Evolutionary conservation across 2,113 vertebrate genomes (phyloP).

Genomic region (Dipodomys merriami): DNA sequence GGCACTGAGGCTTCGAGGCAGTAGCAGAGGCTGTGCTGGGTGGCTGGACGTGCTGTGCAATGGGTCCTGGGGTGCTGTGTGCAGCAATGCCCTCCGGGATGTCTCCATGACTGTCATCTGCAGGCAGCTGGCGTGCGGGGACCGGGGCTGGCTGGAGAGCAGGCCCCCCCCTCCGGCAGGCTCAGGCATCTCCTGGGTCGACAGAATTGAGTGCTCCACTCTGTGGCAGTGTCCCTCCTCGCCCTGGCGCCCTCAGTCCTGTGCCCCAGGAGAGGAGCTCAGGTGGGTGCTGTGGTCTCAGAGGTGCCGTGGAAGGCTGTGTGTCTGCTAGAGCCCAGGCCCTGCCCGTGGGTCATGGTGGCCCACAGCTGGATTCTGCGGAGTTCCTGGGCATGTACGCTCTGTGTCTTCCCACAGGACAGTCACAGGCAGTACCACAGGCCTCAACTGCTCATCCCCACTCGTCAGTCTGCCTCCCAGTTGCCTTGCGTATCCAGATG

Average conservation of each 20-base stretch:
- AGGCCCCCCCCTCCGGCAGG: neutral
- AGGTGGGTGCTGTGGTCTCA: neutral
- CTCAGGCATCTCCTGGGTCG: neutral
- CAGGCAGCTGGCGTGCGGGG: conserved; percentile 53
- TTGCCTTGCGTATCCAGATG: neutral
- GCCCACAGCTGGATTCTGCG: neutral
- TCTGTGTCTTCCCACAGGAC: neutral
- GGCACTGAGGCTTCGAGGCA: neutral
- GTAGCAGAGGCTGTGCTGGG: conserved; percentile 49
- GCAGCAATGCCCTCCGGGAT: conserved; percentile 35
- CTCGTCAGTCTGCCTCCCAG: no score
- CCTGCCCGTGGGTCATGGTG: neutral
- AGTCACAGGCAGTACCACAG: neutral
- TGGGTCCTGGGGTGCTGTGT: conserved; percentile 68
- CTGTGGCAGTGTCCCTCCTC: conserved; percentile 36
- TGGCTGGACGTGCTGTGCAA: conserved; percentile 71
- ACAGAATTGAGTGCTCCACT: neutral
- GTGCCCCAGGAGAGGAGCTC: neutral
- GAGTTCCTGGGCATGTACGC: neutral
- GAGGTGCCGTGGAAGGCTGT: neutral
- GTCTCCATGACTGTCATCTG: conserved; percentile 54
- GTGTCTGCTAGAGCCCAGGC: neutral
- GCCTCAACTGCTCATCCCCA: neutral
- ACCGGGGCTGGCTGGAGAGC: neutral
- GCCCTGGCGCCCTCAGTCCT: conserved; percentile 27